Evolutionary conservation across 2,888 invertebrate species (phyloP).

Genomic region (Caenorhabditis doughertyi): DNA sequence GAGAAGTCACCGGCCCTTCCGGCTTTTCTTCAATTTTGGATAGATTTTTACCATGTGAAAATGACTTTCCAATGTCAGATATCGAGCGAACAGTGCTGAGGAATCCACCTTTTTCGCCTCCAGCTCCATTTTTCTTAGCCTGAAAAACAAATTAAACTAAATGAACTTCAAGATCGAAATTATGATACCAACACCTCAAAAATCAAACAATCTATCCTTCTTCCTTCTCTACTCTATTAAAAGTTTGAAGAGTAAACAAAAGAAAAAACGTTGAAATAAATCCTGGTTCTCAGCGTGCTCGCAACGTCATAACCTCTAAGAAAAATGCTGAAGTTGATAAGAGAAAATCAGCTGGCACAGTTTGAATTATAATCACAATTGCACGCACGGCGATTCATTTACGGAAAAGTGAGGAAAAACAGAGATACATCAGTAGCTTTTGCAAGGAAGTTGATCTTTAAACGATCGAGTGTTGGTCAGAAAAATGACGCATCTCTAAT

Average conservation of each 20-base stretch:
- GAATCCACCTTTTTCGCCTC: slow-evolving; percentile 87
- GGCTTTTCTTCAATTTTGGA: slow-evolving; percentile 75
- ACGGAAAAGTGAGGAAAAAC: slow-evolving; percentile 2
- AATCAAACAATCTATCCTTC: slow-evolving; percentile 45
- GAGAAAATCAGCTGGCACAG: slow-evolving; percentile 47
- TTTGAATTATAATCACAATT: slow-evolving; percentile 23
- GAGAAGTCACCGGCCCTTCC: slow-evolving; percentile 56
- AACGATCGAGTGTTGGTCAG: slow-evolving; percentile 35
- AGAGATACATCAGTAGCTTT: background rate
- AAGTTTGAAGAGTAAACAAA: slow-evolving; percentile 42
- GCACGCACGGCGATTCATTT: background rate
- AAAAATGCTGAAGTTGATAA: slow-evolving; percentile 34
- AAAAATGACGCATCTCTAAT: background rate
- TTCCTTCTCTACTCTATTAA: slow-evolving; percentile 6
- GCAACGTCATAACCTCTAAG: slow-evolving; percentile 52
- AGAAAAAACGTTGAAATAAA: slow-evolving; percentile 11
- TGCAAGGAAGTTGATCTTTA: background rate
- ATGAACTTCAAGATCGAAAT: slow-evolving; percentile 23
- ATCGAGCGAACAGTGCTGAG: slow-evolving; percentile 93
- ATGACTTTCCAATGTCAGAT: slow-evolving; percentile 93
- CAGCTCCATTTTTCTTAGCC: slow-evolving; percentile 75
- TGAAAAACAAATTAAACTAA: slow-evolving; percentile 16
- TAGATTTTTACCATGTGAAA: slow-evolving; percentile 92
- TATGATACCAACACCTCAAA: slow-evolving; percentile 33
- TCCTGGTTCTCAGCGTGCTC: slow-evolving; percentile 34